Evolutionary conservation across 2,888 invertebrate species (phyloP).

Genomic region (Trisateles emortualis): DNA sequence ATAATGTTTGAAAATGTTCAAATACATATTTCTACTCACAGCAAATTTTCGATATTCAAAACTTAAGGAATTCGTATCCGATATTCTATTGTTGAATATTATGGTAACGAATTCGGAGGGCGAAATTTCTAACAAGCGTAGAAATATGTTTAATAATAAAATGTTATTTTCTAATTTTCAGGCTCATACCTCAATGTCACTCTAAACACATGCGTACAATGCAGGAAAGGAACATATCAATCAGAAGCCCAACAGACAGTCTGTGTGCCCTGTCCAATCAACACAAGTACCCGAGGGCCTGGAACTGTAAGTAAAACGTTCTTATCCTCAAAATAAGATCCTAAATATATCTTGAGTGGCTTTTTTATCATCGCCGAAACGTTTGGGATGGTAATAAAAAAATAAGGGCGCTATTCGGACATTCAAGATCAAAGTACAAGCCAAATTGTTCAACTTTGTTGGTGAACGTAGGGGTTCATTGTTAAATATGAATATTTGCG

Average conservation of each 20-base stretch:
- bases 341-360: conserved; percentile 25
- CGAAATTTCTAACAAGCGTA: not conserved
- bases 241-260: conserved; percentile 95
- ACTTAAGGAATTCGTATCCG: conserved; percentile 22
- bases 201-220: conserved; percentile 94
- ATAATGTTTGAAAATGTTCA: conserved; percentile 43
- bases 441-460: conserved; percentile 21
- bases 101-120: conserved; percentile 3
- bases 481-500: too few species aligned
- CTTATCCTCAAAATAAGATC: conserved; percentile 22
- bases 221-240: conserved; percentile 96
- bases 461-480: conserved; percentile 18
- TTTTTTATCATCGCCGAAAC: conserved; percentile 34
- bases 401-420: conserved; percentile 21
- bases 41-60: conserved; percentile 28
- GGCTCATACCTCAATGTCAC: conserved; percentile 95
- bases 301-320: conserved; percentile 90
- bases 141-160: not conserved
- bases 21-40: conserved; percentile 29
- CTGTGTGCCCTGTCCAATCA: conserved; percentile 95
- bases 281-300: conserved; percentile 94
- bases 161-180: conserved; percentile 50
- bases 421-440: conserved; percentile 29
- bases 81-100: conserved; percentile 15
- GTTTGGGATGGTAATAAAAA: conserved; percentile 31